Base-by-base conservation (phyloP, 2,797 vertebrate genomes). In the Eulemur mongoz region DNA sequence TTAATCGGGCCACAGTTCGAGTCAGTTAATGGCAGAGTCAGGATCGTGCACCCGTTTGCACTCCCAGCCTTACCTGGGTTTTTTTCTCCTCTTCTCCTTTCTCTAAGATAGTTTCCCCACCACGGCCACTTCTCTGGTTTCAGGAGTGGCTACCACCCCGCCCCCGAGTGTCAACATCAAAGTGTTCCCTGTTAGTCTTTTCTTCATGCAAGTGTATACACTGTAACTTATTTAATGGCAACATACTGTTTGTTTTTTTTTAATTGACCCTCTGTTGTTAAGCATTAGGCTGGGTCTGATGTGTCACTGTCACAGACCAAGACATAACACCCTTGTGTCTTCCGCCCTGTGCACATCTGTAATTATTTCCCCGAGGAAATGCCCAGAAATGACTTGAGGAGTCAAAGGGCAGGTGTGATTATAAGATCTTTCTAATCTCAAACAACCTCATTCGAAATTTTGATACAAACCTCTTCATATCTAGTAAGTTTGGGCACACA, bases 41-140 rank as follows among this genome's bases (percentile, higher is more conserved):
- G 27, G 61, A 12, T 67, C 50, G 4, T 7, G 27, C 5, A 9
- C 35, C 30, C 30, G 15, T 23, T 54, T 54, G 20, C n/a, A 5
- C 4, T n/a, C 50, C 63, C 7, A 2, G 0, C 27, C 12, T 35
- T 32, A 15, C 23, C 9, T 14, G 3, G 22, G n/a, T 22, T 48
- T 76, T 13, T 48, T 76, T 11, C 0, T 13, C 38, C n/a, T 48
- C 48, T 63, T 75, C 57, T 82, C 23, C 67, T 65, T 63, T 65
- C 23, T 30, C 76, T 32, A n/a, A 76, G 43, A 63, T 14, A 15
- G 18, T 70, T 75, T 13, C 32, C 63, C 63, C 10, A 1, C 7
- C 30, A 67, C 6, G 5, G 45, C 20, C 0, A 1, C 43, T 22
- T 54, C 72, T 57, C 54, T 9, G 54, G 3, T 23, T 57, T 23